Evolutionary conservation across 1,140 invertebrate species (phyloP).

Genomic region (Trichomalopsis sarcophagae): DNA sequence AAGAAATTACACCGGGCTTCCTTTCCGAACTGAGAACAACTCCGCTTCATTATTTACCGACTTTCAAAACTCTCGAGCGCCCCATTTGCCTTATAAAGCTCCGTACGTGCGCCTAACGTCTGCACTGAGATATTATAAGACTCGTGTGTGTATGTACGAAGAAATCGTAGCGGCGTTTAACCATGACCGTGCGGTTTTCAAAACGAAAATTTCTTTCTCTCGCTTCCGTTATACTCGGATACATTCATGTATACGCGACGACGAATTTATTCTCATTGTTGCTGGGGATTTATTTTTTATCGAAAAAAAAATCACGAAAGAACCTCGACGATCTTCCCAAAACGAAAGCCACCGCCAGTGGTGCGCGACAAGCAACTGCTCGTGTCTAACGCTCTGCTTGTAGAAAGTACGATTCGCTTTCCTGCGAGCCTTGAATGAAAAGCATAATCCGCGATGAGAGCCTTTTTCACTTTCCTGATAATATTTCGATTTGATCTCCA

Average conservation of each 20-base stretch:
- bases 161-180: slow-evolving; percentile 31
- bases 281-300: too few relatives aligned
- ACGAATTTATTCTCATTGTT: background rate
- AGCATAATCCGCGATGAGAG: background rate
- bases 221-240: background rate
- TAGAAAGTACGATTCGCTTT: background rate
- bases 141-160: background rate
- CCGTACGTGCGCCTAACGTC: too few relatives aligned
- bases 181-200: slow-evolving; percentile 33
- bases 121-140: too few relatives aligned
- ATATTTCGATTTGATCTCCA: background rate
- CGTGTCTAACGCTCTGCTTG: background rate
- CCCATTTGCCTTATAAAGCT: slow-evolving; percentile 1
- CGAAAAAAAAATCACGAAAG: too few relatives aligned
- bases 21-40: background rate
- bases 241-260: background rate
- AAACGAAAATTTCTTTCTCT: slow-evolving; percentile 35
- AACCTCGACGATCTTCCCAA: background rate
- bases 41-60: background rate
- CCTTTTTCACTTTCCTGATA: background rate
- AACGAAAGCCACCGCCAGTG: background rate
- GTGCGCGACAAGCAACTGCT: background rate
- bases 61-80: background rate
- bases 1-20: background rate
- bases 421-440: background rate